phyloP scores from a whole-genome alignment of 1,140 invertebrate species.

The Drosophila subobscura region DNA sequence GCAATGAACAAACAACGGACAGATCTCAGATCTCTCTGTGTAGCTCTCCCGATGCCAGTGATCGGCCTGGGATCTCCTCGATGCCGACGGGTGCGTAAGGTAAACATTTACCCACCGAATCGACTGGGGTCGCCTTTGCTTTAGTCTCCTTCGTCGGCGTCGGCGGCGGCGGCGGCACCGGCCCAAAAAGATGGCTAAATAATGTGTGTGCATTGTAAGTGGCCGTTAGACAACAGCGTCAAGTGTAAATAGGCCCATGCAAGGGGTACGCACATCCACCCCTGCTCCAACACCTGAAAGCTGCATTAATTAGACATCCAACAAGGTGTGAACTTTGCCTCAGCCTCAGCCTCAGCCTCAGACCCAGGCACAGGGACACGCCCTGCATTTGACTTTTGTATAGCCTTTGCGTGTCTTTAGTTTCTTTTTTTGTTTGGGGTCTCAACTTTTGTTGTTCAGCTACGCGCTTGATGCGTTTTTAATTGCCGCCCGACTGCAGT shows the following conservation, averaged over 20 bases:
- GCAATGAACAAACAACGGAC: constrained; percentile 63
- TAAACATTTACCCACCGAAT: constrained; percentile 61
- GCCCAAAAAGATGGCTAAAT: constrained; percentile 81
- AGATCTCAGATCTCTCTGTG: constrained; percentile 20
- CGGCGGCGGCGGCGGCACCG: constrained; percentile 49
- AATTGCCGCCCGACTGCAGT: constrained; percentile 65
- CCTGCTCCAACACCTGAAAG: constrained; percentile 41
- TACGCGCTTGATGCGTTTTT: constrained; percentile 70
- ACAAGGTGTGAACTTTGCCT: constrained; percentile 78
- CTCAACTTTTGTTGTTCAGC: background rate
- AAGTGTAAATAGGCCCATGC: constrained; percentile 69
- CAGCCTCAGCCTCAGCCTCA: constrained; percentile 36
- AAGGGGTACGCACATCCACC: constrained; percentile 7
- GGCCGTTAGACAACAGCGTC: constrained; percentile 68
- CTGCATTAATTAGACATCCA: constrained; percentile 82
- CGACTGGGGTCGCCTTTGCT: no score
- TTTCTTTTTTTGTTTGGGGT: constrained; percentile 3
- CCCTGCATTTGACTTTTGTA: constrained; percentile 53
- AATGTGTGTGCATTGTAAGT: constrained; percentile 80
- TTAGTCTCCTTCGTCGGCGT: background rate
- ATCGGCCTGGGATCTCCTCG: constrained; percentile 22
- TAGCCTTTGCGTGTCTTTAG: constrained; percentile 13
- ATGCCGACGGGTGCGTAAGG: constrained; percentile 82
- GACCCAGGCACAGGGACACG: constrained; percentile 43
- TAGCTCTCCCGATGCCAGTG: constrained; percentile 3